Percentiles rank a stretch among this genome's conserved stretches.
Evolutionary conservation across 92 coral and sea anemone genomes (phyloP).

Genomic region (Diadumene lineata): DNA sequence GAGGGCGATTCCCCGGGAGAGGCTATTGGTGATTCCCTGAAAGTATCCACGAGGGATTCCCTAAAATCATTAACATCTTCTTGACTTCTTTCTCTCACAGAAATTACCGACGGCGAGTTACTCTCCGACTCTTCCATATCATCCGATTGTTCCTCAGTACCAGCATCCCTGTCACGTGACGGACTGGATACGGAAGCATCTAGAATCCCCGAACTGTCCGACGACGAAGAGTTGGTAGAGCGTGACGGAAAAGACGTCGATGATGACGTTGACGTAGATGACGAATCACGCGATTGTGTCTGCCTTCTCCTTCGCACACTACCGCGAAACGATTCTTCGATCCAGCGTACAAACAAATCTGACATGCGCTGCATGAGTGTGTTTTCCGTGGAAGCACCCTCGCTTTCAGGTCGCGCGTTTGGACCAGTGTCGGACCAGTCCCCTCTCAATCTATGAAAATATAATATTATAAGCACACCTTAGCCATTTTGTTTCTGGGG

Average conservation of each 20-base stretch:
- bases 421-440: conserved; percentile 99
- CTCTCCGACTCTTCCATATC: conserved; percentile 9
- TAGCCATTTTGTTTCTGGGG: too few relatives aligned
- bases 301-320: conserved; percentile 76
- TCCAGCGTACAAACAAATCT: conserved; percentile 96
- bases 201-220: conserved; percentile 47
- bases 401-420: conserved; percentile 97
- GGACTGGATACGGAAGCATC: conserved; percentile 34
- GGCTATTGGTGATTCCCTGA: neutral
- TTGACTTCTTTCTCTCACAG: neutral
- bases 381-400: conserved; percentile 78
- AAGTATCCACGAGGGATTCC: neutral
- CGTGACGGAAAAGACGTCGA: conserved; percentile 44
- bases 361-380: conserved; percentile 95
- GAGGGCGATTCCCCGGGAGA: conserved; percentile 4
- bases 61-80: neutral
- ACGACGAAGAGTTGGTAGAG: conserved; percentile 62
- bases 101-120: neutral
- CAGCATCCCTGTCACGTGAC: conserved; percentile 2
- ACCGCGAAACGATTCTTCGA: conserved; percentile 89
- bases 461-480: too few relatives aligned
- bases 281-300: conserved; percentile 36
- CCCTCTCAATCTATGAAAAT: conserved; percentile 67
- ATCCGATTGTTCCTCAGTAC: conserved; percentile 19
- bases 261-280: conserved; percentile 59